phyloP scores from a whole-genome alignment of 2,888 invertebrate genomes.

The Octonoba sinensis region DNA sequence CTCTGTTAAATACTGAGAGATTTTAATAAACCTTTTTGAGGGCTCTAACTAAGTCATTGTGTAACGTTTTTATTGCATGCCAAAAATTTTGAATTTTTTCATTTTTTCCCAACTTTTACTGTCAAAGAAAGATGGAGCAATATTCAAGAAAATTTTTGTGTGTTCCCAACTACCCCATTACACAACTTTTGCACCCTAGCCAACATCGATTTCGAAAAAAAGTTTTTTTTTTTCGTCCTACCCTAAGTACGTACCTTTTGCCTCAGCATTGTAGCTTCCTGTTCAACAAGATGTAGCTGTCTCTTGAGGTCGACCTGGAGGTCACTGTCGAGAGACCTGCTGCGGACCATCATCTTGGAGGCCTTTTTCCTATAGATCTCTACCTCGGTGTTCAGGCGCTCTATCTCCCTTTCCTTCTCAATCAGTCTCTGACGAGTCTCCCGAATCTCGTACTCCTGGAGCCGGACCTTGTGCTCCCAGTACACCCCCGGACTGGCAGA shows the following conservation, averaged over 20 bases:
- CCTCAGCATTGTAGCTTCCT: conserved; percentile 80
- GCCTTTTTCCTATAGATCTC: conserved; percentile 72
- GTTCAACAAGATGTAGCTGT: conserved; percentile 83
- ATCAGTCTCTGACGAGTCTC: conserved; percentile 82
- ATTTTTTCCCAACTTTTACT: too few species aligned
- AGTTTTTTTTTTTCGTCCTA: too few species aligned
- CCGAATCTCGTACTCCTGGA: conserved; percentile 78
- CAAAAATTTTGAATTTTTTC: too few species aligned
- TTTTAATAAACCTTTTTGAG: too few species aligned
- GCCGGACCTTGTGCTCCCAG: conserved; percentile 78
- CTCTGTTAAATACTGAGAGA: too few species aligned
- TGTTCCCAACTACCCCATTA: too few species aligned
- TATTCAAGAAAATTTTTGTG: too few species aligned
- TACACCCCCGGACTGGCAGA: conserved; percentile 71
- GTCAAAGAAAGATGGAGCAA: too few species aligned
- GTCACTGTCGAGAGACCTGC: conserved; percentile 71
- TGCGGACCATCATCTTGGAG: conserved; percentile 69
- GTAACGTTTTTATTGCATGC: too few species aligned
- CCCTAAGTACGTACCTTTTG: conserved; percentile 75
- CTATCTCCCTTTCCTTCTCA: conserved; percentile 83
- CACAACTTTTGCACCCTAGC: too few species aligned
- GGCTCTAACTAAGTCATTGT: too few species aligned
- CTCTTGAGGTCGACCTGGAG: conserved; percentile 78
- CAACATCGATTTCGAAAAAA: too few species aligned
- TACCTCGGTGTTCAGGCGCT: conserved; percentile 82